Percentiles rank a stretch among this genome's conserved stretches.
phyloP scores from a whole-genome alignment of 1,140 invertebrate genomes.

The Drosophila lacteicornis region DNA sequence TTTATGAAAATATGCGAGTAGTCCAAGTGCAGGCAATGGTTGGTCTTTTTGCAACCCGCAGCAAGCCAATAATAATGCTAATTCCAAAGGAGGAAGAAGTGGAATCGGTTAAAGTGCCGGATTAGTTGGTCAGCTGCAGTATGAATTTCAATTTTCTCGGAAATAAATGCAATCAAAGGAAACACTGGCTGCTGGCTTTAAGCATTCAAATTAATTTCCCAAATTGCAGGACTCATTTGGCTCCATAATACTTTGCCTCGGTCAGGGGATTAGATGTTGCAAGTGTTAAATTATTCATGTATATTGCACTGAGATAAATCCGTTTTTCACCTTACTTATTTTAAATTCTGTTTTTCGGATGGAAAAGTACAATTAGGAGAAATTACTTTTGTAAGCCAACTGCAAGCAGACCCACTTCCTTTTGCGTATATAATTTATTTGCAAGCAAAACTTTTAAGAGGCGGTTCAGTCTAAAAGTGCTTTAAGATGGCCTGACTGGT shows the following conservation, averaged over 20 bases:
- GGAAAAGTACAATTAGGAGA: too few relatives aligned
- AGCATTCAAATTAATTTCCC: background rate
- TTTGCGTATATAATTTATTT: too few relatives aligned
- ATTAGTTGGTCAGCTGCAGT: constrained; percentile 24
- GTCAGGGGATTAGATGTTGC: background rate
- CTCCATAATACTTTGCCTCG: background rate
- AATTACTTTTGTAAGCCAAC: background rate
- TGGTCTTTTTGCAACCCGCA: constrained; percentile 9
- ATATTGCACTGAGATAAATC: too few relatives aligned
- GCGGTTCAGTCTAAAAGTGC: too few relatives aligned
- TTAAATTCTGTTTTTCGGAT: too few relatives aligned
- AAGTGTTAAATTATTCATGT: background rate
- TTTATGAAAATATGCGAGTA: constrained; percentile 45
- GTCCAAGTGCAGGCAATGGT: constrained; percentile 28
- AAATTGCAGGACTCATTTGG: background rate
- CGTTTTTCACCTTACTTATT: too few relatives aligned
- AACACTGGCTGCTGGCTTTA: background rate
- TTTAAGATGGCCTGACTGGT: background rate
- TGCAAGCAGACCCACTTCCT: too few relatives aligned
- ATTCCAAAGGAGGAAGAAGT: constrained; percentile 3
- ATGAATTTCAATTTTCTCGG: constrained; percentile 7
- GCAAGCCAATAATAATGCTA: constrained; percentile 28
- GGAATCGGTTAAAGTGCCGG: constrained; percentile 14
- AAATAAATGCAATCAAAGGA: background rate
- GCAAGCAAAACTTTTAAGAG: too few relatives aligned